A percentile compares a stretch with the other conserved stretches of the same genome.
Conservation (phyloP, 2,888 invertebrate species). For the Notodonta dromedarius region DNA sequence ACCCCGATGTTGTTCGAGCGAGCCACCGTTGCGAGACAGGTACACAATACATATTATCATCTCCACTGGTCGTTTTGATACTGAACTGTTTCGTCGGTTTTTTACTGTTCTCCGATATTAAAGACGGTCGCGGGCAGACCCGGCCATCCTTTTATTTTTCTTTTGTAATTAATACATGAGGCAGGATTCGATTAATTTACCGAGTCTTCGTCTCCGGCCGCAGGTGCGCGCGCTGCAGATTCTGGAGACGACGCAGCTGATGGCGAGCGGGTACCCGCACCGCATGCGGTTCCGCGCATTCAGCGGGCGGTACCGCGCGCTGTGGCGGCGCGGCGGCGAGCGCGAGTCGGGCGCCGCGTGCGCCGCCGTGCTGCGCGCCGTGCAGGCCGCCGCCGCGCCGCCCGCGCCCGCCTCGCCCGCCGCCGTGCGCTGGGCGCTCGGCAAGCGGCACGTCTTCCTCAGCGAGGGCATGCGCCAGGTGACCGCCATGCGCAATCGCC, state of each 20-base stretch:
- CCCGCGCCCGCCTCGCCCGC: slow-evolving; percentile 89
- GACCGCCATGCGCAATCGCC: slow-evolving; percentile 17
- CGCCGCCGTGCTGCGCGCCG: slow-evolving; percentile 91
- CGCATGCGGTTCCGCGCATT: slow-evolving; percentile 97
- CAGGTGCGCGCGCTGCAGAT: slow-evolving; percentile 93
- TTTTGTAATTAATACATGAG: too few species aligned
- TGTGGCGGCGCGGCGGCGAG: slow-evolving; percentile 90
- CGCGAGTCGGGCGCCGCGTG: slow-evolving; percentile 84
- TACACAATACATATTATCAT: slow-evolving; percentile 15
- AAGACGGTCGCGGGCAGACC: too few species aligned
- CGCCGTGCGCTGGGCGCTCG: slow-evolving; percentile 91
- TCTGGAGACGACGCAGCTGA: slow-evolving; percentile 97
- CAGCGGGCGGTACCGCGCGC: slow-evolving; percentile 92
- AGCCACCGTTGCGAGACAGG: slow-evolving; percentile 91
- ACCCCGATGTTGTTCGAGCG: slow-evolving; percentile 93
- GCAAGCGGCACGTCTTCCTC: slow-evolving; percentile 96
- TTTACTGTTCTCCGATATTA: too few species aligned
- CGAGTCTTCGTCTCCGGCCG: neutral
- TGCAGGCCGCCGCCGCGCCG: slow-evolving; percentile 90
- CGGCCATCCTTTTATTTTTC: too few species aligned
- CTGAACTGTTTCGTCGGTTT: too few species aligned
- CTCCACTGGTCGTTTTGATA: too few species aligned
- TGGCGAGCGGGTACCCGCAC: slow-evolving; percentile 98
- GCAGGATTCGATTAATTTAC: neutral
- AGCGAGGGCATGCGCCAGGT: slow-evolving; percentile 97